Base-by-base conservation (phyloP, 2,797 vertebrate species). In the Notoglanidium macrostoma region DNA sequence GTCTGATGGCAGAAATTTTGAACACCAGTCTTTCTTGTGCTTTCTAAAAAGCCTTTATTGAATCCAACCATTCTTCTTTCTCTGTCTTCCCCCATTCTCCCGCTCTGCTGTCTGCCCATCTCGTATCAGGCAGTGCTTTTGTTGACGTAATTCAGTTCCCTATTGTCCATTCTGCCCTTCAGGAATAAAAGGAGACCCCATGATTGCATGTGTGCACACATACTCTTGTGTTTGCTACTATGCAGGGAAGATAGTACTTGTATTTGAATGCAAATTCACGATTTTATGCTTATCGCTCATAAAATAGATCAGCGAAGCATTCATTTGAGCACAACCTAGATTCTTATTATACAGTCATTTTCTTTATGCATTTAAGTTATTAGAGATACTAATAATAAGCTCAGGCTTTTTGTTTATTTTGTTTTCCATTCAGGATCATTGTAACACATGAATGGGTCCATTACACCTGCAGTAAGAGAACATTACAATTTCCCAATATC, bases 1-100 rank as follows among this genome's bases (percentile, higher is more conserved):
- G 94, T 93, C 94, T 93, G 93, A 94, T 85, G 92, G 92, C 92
- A 93, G 94, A 94, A 91, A 84, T 94, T 94, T 94, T 90, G 94
- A 95, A 93, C 93, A 92, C 89, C 86, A 51, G 92, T 91, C 91
- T 89, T 93, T 94, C 93, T 93, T 93, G 91, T 94, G 94, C 94
- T 93, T 95, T 95, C 94, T 92, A 91, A 90, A 84, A 84, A 92
- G 90, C 91, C 93, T 93, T 91, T 91, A 91, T 88, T 92, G 92
- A 93, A 76, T n/a, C 21, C 12, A 19, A 61, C 55, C 32, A 57
- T 83, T 44, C 78, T 82, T 88, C 85, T 44, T 77, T 40, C 87
- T 67, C 73, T 54, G 70, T 68, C 77, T 78, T 88, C 76, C 63
- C 87, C 88, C 86, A 19, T 82, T 84, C 88, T 73, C 65, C 67